Percentiles rank a stretch among this genome's conserved stretches.
Conservation (phyloP, 2,797 vertebrate species). For the Rallus crepitans region DNA sequence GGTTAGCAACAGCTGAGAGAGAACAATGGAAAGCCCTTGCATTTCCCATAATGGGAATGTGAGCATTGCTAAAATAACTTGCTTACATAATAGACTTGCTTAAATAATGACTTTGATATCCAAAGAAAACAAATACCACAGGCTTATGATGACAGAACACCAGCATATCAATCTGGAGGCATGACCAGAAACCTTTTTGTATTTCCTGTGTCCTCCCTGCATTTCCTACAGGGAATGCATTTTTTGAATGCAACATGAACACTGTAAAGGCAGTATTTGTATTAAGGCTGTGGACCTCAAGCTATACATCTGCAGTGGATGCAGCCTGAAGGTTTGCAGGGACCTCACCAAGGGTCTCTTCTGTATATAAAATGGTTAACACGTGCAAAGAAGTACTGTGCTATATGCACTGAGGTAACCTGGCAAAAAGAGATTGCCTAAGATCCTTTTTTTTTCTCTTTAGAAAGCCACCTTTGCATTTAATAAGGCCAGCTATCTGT, state of each 20-base stretch:
- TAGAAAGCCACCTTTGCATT: conserved; percentile 16
- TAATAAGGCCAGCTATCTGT: conserved; percentile 24
- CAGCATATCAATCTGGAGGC: background rate
- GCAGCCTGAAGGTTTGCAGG: background rate
- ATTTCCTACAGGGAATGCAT: background rate
- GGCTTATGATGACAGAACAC: background rate
- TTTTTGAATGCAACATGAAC: background rate
- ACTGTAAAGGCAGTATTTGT: background rate
- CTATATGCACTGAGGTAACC: background rate
- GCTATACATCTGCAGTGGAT: background rate
- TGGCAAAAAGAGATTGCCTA: background rate
- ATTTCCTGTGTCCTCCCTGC: background rate
- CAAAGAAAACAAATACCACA: background rate
- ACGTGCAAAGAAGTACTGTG: background rate
- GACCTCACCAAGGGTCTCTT: background rate
- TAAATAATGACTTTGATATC: background rate
- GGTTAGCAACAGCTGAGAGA: background rate
- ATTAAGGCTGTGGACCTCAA: background rate
- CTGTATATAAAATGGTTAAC: background rate
- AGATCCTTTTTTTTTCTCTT: background rate
- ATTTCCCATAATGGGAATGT: background rate
- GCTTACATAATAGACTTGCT: background rate
- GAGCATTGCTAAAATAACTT: background rate
- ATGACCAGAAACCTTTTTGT: background rate
- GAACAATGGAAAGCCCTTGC: background rate